Evolutionary conservation across 2,113 vertebrate genomes (phyloP).

Genomic region (Myotis yumanensis): DNA sequence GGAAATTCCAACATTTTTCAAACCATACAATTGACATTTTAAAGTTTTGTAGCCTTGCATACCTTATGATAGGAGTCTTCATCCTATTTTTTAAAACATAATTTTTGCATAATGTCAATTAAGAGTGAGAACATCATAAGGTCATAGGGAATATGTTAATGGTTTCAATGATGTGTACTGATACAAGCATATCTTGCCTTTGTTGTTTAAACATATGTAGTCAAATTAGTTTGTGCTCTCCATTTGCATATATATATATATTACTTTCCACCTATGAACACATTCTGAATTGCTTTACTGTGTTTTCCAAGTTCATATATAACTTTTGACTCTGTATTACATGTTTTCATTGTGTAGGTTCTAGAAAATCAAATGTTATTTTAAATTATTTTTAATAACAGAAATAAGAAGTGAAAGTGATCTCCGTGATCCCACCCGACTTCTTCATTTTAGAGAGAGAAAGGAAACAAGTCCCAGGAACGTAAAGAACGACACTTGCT

Average conservation of each 20-base stretch:
- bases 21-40: conserved; percentile 11
- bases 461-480: neutral
- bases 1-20: conserved; percentile 61
- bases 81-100: conserved; percentile 43
- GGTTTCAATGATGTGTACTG: neutral
- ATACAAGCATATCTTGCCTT: neutral
- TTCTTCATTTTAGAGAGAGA: conserved; percentile 49
- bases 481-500: neutral
- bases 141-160: conserved; percentile 40
- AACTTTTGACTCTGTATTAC: neutral
- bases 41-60: neutral
- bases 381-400: conserved; percentile 46
- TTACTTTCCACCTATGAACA: neutral
- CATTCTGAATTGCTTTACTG: neutral
- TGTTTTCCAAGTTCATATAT: neutral
- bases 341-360: conserved; percentile 13
- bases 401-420: conserved; percentile 26
- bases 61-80: neutral
- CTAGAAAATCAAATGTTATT: conserved; percentile 13
- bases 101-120: neutral
- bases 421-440: neutral
- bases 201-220: neutral
- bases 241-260: conserved; percentile 43
- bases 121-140: neutral
- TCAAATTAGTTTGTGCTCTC: conserved; percentile 31